Conservation (phyloP, 1,140 invertebrate species). For the Agrilus planipennis region DNA sequence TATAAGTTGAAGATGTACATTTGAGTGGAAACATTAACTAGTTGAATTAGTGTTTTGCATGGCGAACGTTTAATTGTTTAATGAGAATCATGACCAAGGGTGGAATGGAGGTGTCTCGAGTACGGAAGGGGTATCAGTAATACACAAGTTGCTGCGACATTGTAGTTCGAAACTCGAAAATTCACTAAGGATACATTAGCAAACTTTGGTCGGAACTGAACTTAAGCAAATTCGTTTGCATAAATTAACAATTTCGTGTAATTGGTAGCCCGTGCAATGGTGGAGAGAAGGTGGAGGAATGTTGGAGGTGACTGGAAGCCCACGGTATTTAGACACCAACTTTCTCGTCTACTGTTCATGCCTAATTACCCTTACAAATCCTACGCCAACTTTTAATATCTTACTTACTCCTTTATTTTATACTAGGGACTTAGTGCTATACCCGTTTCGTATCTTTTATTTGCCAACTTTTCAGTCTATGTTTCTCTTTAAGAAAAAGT, state of each 20-base stretch:
- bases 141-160: no score
- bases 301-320: slow-evolving; percentile 4
- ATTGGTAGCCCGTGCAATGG: slow-evolving; percentile 16
- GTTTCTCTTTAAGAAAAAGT: slow-evolving; percentile 2
- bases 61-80: no score
- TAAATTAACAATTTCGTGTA: slow-evolving; percentile 22
- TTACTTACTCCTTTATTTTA: no score
- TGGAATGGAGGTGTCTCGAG: no score
- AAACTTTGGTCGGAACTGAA: slow-evolving; percentile 10
- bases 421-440: slow-evolving; percentile 2
- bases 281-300: slow-evolving; percentile 10
- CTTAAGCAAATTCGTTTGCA: slow-evolving; percentile 19
- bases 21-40: no score
- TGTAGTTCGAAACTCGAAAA: background rate
- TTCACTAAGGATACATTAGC: slow-evolving; percentile 5
- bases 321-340: slow-evolving; percentile 2
- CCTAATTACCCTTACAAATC: slow-evolving; percentile 21
- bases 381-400: slow-evolving; percentile 19
- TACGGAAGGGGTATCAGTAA: no score
- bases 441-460: slow-evolving; percentile 5
- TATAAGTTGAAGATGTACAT: no score
- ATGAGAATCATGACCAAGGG: no score
- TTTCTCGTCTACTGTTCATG: slow-evolving; percentile 13
- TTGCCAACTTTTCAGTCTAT: slow-evolving; percentile 3
- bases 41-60: no score